Percentiles rank a stretch among this genome's conserved stretches.
phyloP scores from a whole-genome alignment of 2,797 vertebrate species.

The Ctenopoma kingsleyae region DNA sequence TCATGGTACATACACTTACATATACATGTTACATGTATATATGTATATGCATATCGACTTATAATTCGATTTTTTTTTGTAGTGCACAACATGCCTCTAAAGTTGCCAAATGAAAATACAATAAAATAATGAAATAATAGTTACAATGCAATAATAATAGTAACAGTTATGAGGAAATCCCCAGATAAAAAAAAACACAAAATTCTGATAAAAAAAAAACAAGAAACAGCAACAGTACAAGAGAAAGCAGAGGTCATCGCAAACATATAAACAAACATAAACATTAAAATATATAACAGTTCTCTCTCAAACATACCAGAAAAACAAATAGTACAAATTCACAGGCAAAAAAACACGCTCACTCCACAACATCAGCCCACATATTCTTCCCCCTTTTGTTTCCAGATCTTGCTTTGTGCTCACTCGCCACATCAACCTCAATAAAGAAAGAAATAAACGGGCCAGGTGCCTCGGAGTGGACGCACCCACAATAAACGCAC shows the following conservation, averaged over 20 bases:
- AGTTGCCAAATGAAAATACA: conserved; percentile 86
- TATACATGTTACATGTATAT: conserved; percentile 80
- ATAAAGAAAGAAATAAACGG: conserved; percentile 88
- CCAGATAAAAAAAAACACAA: conserved; percentile 63
- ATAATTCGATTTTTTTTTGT: conserved; percentile 72
- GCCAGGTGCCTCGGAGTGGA: conserved; percentile 81
- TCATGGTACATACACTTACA: conserved; percentile 83
- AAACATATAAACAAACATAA: conserved; percentile 70
- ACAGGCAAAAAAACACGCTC: conserved; percentile 84
- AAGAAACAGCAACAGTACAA: conserved; percentile 78
- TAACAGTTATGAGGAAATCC: conserved; percentile 78
- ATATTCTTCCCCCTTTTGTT: conserved; percentile 58
- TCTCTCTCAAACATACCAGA: conserved; percentile 77
- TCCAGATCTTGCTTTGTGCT: conserved; percentile 71
- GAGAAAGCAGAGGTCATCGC: conserved; percentile 80
- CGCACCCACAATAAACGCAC: conserved; percentile 80
- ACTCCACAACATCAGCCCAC: conserved; percentile 72
- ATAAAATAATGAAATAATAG: conserved; percentile 80
- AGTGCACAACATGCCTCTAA: conserved; percentile 87
- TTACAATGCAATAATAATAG: conserved; percentile 79
- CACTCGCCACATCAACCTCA: conserved; percentile 76
- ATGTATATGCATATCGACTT: conserved; percentile 83
- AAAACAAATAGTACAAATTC: conserved; percentile 84
- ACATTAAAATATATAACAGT: conserved; percentile 79
- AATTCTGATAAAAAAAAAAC: conserved; percentile 50